Evolutionary conservation across 2,113 vertebrate species (phyloP), one percentile per base, ranked within the genome.

Genomic region (Epinephelus lanceolatus): DNA sequence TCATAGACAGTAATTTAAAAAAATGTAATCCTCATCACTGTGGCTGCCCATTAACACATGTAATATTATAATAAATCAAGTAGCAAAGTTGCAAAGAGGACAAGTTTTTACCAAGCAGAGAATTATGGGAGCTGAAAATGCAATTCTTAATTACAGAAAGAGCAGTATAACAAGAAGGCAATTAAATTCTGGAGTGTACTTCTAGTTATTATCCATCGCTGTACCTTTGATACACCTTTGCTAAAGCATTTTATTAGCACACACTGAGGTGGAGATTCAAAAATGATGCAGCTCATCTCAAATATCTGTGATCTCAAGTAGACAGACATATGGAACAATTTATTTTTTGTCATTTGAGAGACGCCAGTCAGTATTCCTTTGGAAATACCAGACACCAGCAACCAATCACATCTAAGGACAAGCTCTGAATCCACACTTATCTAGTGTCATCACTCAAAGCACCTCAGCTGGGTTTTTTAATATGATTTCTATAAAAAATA

Each of bases 91-190:
- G 27, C 23, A 71, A 75, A 62, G 19, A 65, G 55, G 65, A 61
- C 56, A 27, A 60, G 33, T 47, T 21, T 30, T n/a, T 7, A 63
- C 49, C 47, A 70, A 61, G 53, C 27, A 76, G 6, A 75, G 23
- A 55, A 81, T 73, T 21, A 71, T 60, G 21, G 37, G 63, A 68
- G 53, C 52, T 81, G 37, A 56, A 30, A 71, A 57, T 65, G 52
- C 57, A 82, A 65, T 30, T 62, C 49, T 55, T 77, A 81, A 81
- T 40, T 52, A 53, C 23, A 75, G 21, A 42, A 79, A 27, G 25
- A 51, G 51, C 67, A 51, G 1, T 27, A 12, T 19, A 63, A 71
- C 37, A 56, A 56, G 17, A 68, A 25, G 42, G 57, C 61, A 65
- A 81, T 73, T 67, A 8, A 25, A 51, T 51, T 19, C 2, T 77